These are phyloP conservation scores for Strigamia maritima DNA, from an alignment of 2,888 invertebrate genomes.

Conservation along the genomic window DNA sequence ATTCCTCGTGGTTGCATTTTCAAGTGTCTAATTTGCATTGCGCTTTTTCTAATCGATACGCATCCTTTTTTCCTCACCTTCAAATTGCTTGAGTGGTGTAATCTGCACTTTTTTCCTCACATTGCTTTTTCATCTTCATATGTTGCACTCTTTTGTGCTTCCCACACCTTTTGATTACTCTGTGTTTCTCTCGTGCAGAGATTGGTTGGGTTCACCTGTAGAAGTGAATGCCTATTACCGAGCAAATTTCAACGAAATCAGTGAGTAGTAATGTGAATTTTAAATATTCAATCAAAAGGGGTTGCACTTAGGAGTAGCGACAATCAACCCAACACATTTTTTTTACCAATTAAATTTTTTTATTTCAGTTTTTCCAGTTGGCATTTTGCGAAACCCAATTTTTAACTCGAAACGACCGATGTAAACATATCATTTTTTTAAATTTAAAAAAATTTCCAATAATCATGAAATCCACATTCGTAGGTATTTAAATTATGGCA, in stretches of 20 bases:
- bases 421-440: constrained; percentile 43
- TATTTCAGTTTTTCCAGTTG: constrained; percentile 50
- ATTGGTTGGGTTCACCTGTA: constrained; percentile 62
- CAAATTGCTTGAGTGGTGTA: neutral
- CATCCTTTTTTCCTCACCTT: neutral
- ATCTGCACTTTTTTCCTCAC: constrained; percentile 6
- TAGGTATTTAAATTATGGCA: constrained; percentile 51
- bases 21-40: neutral
- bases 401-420: constrained; percentile 50
- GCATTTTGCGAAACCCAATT: constrained; percentile 52
- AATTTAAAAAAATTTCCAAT: neutral
- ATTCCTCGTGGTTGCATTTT: neutral
- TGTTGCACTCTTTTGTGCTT: neutral
- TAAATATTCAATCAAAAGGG: neutral
- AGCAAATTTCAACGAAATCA: constrained; percentile 90
- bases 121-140: neutral
- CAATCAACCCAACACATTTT: constrained; percentile 3
- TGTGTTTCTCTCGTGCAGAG: constrained; percentile 45
- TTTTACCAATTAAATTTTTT: neutral
- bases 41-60: neutral
- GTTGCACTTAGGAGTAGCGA: constrained; percentile 6
- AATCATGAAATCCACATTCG: neutral
- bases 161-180: constrained; percentile 23
- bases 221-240: constrained; percentile 95
- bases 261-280: constrained; percentile 51